Percentiles rank a stretch among this genome's conserved stretches.
Evolutionary conservation across 2,888 invertebrate species (phyloP).

Genomic region (Stenodema calcarata): DNA sequence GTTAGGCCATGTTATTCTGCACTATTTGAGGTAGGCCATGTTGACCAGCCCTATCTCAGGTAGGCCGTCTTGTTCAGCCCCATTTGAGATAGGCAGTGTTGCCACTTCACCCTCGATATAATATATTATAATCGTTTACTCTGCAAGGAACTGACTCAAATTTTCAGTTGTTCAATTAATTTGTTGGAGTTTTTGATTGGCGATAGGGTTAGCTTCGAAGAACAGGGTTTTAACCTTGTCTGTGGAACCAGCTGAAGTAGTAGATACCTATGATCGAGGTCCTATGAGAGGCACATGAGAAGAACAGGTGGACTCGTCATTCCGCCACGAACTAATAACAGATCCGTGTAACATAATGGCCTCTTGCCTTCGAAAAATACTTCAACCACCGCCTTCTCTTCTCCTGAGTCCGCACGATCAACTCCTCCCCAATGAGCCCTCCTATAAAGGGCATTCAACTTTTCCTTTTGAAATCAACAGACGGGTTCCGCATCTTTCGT

Average conservation of each 20-base stretch:
- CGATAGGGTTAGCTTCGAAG: too few species aligned
- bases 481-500: not conserved
- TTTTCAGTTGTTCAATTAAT: too few species aligned
- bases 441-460: not conserved
- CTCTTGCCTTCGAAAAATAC: not conserved
- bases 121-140: too few species aligned
- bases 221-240: too few species aligned
- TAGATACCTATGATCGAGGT: not conserved
- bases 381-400: not conserved
- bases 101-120: too few species aligned
- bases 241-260: not conserved
- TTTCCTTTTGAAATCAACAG: not conserved
- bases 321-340: conserved; percentile 14
- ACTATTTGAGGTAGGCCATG: too few species aligned
- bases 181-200: too few species aligned
- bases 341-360: conserved; percentile 16
- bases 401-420: not conserved
- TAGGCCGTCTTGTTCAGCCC: too few species aligned
- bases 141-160: too few species aligned
- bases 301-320: conserved; percentile 17
- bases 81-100: too few species aligned
- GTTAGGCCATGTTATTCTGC: too few species aligned
- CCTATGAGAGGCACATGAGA: not conserved
- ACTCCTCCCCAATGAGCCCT: not conserved
- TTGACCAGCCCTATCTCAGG: too few species aligned